Evolutionary conservation across 2,888 invertebrate species (phyloP), one percentile per base, ranked within the genome.

Genomic region (Himalopsyche kuldschensis): DNA sequence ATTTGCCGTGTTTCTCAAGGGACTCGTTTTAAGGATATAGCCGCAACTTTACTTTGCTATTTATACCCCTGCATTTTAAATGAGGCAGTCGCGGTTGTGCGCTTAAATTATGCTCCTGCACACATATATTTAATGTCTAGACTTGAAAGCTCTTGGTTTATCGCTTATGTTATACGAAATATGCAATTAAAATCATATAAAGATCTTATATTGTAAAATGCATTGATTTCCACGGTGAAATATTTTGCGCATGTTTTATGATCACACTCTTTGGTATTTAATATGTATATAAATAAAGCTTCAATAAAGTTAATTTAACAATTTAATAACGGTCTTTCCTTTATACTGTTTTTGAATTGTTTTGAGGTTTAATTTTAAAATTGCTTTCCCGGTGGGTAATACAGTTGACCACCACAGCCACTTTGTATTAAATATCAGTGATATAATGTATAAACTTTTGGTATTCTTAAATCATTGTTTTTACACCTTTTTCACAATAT

Each of bases 21-120:
- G 80, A 35, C 47, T 32, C 47, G 80, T 79, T 79, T 55, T 55
- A 55, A 55, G 63, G 80, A 80, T 80, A 80, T 69, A 63, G 32
- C 41, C 69, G 32, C 35, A 75, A 69, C 80, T 80, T 80, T 41
- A 80, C 63, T 80, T 80, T 69, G 69, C 63, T 80, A 80, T 80
- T 80, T 80, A 80, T 80, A 41, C 63, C 63, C 69, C 75, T 80
- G 63, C 63, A 80, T 80, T 80, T 80, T 35, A 80, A 80, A 69
- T 80, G 80, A 80, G 46, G 80, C 32, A 46, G 24, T 80, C 80
- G 20, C 41, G 32, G 46, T 63, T 41, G 80, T 69, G 24, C 35
- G 27, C 4, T 20, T 32, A 69, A 63, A 24, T 55, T 27, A 78
- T 78, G 24, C 27, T 63, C 41, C 63, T 63, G 30, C n/a, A 30